Conservation (phyloP, 2,113 vertebrate genomes). For the Leiothrix lutea region DNA sequence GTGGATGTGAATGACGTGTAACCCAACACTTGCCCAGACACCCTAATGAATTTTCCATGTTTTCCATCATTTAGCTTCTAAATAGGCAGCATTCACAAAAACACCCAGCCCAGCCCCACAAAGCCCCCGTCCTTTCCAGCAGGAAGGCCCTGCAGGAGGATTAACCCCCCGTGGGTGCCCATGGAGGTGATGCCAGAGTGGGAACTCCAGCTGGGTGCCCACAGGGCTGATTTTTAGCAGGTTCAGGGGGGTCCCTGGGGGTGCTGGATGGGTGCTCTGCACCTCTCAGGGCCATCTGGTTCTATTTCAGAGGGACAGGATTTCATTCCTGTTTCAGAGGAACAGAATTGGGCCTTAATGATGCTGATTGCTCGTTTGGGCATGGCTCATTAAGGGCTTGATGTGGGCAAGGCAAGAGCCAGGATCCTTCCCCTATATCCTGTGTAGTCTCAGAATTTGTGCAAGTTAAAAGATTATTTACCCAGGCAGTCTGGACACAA, state of each 20-base stretch:
- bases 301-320: neutral
- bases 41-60: slow-evolving; percentile 56
- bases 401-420: neutral
- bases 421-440: neutral
- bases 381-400: neutral
- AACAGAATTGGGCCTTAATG: neutral
- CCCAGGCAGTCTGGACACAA: neutral
- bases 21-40: slow-evolving; percentile 44
- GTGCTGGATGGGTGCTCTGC: neutral
- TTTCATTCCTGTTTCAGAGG: neutral
- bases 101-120: neutral
- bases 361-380: neutral
- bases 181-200: fast-evolving
- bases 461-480: neutral
- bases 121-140: neutral
- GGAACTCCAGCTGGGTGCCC: neutral
- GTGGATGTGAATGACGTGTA: slow-evolving; percentile 26
- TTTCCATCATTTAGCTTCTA: slow-evolving; percentile 30
- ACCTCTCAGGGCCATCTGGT: neutral
- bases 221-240: fast-evolving
- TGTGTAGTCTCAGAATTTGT: neutral
- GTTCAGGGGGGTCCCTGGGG: too few species aligned
- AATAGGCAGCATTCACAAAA: slow-evolving; percentile 42
- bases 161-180: neutral
- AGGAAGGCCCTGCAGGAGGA: neutral